Evolutionary conservation across 2,113 vertebrate species (phyloP).

Genomic region (Eleginops maclovinus): DNA sequence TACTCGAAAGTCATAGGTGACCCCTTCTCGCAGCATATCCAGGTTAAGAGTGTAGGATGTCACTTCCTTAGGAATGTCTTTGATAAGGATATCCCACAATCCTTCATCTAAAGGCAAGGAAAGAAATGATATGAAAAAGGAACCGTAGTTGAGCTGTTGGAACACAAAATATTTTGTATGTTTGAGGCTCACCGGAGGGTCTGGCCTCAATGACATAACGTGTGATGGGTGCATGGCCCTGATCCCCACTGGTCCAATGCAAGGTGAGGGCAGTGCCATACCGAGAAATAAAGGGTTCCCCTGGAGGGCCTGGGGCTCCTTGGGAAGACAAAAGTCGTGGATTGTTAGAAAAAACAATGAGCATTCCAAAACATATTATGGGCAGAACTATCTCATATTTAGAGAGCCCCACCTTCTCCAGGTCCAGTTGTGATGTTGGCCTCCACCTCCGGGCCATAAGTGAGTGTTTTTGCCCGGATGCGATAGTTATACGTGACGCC

Average conservation of each 20-base stretch:
- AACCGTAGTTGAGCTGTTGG: not conserved
- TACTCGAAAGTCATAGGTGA: constrained; percentile 97
- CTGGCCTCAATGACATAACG: constrained; percentile 96
- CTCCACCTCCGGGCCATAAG: constrained; percentile 94
- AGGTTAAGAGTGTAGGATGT: constrained; percentile 97
- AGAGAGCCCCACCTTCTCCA: constrained; percentile 88
- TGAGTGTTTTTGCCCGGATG: constrained; percentile 93
- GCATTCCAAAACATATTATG: too few species aligned
- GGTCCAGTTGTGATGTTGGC: constrained; percentile 97
- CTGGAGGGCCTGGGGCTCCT: constrained; percentile 96
- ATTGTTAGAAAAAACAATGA: not conserved
- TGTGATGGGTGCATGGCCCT: constrained; percentile 93
- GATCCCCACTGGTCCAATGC: constrained; percentile 96
- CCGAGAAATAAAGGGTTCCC: constrained; percentile 93
- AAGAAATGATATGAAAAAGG: not conserved
- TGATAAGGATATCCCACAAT: constrained; percentile 98
- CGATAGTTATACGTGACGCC: constrained; percentile 94
- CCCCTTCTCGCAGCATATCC: constrained; percentile 93
- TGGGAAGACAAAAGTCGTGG: constrained; percentile 3
- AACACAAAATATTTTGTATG: not conserved
- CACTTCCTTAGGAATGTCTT: constrained; percentile 97
- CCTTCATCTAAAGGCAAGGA: constrained; percentile 88
- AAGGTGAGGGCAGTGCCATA: constrained; percentile 94
- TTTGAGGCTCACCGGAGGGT: constrained; percentile 88
- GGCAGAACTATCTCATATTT: not conserved